phyloP scores from a whole-genome alignment of 2,888 invertebrate genomes.

The Ecdyonurus torrentis region DNA sequence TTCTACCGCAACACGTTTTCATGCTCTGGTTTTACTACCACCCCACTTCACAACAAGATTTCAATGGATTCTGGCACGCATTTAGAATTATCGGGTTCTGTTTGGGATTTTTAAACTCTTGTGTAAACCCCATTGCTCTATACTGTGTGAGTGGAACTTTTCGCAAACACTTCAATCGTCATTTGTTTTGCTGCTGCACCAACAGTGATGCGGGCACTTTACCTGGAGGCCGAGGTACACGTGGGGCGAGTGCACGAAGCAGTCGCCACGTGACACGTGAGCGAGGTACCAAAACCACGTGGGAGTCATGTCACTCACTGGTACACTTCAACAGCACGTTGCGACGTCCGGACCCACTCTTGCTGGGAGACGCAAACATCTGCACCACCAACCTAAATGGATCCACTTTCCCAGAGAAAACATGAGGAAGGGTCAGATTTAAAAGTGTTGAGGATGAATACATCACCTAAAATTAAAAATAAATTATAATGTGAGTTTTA shows the following conservation, averaged over 20 bases:
- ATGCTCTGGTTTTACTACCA: slow-evolving; percentile 72
- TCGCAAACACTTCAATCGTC: slow-evolving; percentile 63
- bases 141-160: slow-evolving; percentile 81
- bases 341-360: slow-evolving; percentile 10
- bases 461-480: too few species aligned
- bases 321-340: slow-evolving; percentile 14
- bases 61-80: slow-evolving; percentile 59
- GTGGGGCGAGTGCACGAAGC: neutral
- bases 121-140: slow-evolving; percentile 75
- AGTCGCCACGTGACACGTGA: neutral
- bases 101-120: slow-evolving; percentile 75
- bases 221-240: slow-evolving; percentile 1
- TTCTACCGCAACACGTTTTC: slow-evolving; percentile 68
- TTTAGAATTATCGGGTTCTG: slow-evolving; percentile 69
- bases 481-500: too few species aligned
- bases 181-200: slow-evolving; percentile 61
- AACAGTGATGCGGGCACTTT: slow-evolving; percentile 19
- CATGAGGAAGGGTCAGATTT: too few species aligned
- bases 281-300: slow-evolving; percentile 4
- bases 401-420: neutral
- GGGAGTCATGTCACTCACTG: slow-evolving; percentile 14
- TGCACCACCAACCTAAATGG: slow-evolving; percentile 2
- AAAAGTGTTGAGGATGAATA: too few species aligned
- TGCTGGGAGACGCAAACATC: slow-evolving; percentile 2
- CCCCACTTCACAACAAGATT: slow-evolving; percentile 43